Conservation (phyloP, 2,888 invertebrate genomes). For the Tolmerus cingulatus region DNA sequence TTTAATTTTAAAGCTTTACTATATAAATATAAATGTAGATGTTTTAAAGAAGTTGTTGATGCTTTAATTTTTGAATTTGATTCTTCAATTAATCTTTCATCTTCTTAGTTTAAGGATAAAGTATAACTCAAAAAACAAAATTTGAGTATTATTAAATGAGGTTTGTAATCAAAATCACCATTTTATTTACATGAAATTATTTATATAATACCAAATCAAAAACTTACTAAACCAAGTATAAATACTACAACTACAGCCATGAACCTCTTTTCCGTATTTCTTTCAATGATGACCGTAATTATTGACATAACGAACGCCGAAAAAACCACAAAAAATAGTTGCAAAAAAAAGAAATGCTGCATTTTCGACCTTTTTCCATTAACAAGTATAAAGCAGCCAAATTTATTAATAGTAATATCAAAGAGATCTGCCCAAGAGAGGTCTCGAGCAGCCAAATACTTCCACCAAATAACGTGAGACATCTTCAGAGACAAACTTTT, state of each 20-base stretch:
- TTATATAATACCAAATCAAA: not conserved
- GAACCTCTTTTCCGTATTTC: not conserved
- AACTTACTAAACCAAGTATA: not conserved
- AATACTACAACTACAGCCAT: not conserved
- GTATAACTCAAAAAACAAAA: too few species aligned
- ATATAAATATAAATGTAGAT: too few species aligned
- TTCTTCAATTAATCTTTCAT: too few species aligned
- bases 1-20: too few species aligned
- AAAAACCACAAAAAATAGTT: not conserved
- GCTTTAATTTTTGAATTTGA: too few species aligned
- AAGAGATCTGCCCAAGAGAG: not conserved
- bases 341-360: not conserved
- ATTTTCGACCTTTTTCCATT: not conserved
- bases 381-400: not conserved
- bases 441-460: not conserved
- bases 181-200: too few species aligned
- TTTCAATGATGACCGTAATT: not conserved
- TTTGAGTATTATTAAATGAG: too few species aligned
- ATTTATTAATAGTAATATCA: not conserved
- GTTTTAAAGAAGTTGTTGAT: too few species aligned
- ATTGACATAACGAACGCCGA: not conserved
- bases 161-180: too few species aligned
- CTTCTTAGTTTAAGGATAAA: too few species aligned
- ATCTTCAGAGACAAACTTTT: not conserved
- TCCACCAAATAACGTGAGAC: not conserved